Base-by-base conservation (phyloP, 2,888 invertebrate genomes). In the Epinotia brunnichana region DNA sequence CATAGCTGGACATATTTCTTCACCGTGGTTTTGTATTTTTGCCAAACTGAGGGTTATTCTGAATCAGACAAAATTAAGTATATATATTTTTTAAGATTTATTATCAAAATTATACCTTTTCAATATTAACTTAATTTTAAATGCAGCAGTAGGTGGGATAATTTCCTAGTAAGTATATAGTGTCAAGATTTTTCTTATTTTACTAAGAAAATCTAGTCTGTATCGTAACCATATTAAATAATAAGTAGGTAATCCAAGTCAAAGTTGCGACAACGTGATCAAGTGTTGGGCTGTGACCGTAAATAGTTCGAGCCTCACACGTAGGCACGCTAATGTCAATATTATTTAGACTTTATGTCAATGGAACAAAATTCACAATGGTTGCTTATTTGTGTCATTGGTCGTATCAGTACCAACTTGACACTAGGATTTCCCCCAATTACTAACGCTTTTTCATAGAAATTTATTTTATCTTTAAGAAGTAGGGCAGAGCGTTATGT, bases 251-350 rank as follows among this genome's bases (percentile, higher is more conserved):
- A 51, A 63, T 53, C 11, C 35, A 51, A 51, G 63, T 53, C 63
- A 63, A 63, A 63, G 63, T 35, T 53, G 29, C 17, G 13, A 3
- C 29, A 51, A 21, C 7, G 17, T 21, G 60, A 62, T 21, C 29
- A 51, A 62, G 51, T 62, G 24, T n/a, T 17, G 3, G 29, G n/a
- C 51, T 29, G 4, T 63, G 62, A 63, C 62, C 62, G 51, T 29
- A 29, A 29, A 63, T 4, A 62, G 13, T 19, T 19, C 19, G 3
- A 7, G 15, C 11, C 29, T 29, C 17, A 53, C 19, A n/a, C 59
- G 17, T 17, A 9, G 39, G 10, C 5, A 35, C 17, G 39, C 11
- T 4, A 39, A 29, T 19, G 17, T 19, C 3, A 17, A 10, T 19
- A 11, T 24, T 56, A 56, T 24, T 44, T 59, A 35, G 35, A 44